Percentiles rank a stretch among this genome's conserved stretches.
Conservation (phyloP, 2,888 invertebrate species). For the Thecocarcelia acutangulata region DNA sequence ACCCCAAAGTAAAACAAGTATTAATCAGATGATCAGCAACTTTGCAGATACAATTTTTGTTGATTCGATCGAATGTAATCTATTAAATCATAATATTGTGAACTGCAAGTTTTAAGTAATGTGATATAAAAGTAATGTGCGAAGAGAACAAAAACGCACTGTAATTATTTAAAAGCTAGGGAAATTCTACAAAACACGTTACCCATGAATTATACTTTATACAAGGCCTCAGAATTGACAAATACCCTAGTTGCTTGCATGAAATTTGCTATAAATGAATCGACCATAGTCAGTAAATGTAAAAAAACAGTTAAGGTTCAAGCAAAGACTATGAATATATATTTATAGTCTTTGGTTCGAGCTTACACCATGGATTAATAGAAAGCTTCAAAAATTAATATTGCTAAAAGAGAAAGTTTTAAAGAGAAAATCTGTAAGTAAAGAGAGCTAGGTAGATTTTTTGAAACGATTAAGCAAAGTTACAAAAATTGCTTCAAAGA, state of each 20-base stretch:
- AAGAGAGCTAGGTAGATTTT: too few species aligned
- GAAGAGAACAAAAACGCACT: background rate
- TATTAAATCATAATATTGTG: slow-evolving; percentile 30
- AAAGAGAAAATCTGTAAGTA: background rate
- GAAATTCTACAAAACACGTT: slow-evolving; percentile 5
- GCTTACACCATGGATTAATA: too few species aligned
- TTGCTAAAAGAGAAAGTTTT: too few species aligned
- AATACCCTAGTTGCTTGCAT: background rate
- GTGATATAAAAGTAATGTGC: background rate
- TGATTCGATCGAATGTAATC: slow-evolving; percentile 20
- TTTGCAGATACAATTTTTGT: slow-evolving; percentile 12
- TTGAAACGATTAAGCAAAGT: too few species aligned
- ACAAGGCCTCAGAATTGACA: background rate
- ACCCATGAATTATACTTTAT: background rate
- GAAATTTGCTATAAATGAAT: slow-evolving; percentile 3
- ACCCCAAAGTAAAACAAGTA: slow-evolving; percentile 16
- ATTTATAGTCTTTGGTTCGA: too few species aligned
- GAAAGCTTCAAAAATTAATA: slow-evolving; percentile 12
- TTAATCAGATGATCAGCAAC: slow-evolving; percentile 29
- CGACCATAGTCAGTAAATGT: background rate
- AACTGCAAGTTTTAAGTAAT: background rate
- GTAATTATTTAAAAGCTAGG: background rate
- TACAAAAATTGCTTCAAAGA: too few species aligned
- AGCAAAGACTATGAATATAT: slow-evolving; percentile 14
- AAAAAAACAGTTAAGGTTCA: slow-evolving; percentile 17